phyloP scores from a whole-genome alignment of 2,888 invertebrate species.

The Noctua fimbriata region DNA sequence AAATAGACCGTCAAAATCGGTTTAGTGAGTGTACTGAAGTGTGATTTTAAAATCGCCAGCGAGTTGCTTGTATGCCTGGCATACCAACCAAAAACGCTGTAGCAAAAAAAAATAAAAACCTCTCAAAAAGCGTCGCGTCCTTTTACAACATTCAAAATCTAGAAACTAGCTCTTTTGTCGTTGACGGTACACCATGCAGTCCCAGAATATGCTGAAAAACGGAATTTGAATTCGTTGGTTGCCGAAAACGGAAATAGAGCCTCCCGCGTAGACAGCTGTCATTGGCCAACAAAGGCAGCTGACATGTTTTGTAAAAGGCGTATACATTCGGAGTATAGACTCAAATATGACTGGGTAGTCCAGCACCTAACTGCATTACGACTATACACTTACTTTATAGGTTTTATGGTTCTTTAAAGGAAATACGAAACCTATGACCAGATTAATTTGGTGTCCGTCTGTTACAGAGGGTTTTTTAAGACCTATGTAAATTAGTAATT shows the following conservation, averaged over 20 bases:
- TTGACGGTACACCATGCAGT: background rate
- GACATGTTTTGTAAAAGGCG: conserved; percentile 17
- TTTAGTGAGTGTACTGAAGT: background rate
- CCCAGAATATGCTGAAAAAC: background rate
- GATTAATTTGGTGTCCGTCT: background rate
- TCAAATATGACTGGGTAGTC: background rate
- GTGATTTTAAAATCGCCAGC: background rate
- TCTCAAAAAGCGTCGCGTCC: background rate
- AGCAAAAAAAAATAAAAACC: background rate
- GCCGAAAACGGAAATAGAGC: conserved; percentile 49
- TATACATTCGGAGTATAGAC: background rate
- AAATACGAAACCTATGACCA: background rate
- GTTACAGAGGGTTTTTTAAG: background rate
- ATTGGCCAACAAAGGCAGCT: conserved; percentile 34
- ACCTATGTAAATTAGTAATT: background rate
- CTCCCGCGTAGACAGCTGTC: conserved; percentile 45
- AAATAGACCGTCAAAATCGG: background rate
- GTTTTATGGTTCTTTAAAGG: background rate
- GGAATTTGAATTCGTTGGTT: conserved; percentile 10
- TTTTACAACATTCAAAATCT: background rate
- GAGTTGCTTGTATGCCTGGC: background rate
- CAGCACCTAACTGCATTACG: background rate
- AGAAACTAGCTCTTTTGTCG: background rate
- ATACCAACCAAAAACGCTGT: background rate
- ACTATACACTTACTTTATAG: background rate